Base-by-base conservation (phyloP, 2,113 vertebrate species). In the Danio rerio region DNA sequence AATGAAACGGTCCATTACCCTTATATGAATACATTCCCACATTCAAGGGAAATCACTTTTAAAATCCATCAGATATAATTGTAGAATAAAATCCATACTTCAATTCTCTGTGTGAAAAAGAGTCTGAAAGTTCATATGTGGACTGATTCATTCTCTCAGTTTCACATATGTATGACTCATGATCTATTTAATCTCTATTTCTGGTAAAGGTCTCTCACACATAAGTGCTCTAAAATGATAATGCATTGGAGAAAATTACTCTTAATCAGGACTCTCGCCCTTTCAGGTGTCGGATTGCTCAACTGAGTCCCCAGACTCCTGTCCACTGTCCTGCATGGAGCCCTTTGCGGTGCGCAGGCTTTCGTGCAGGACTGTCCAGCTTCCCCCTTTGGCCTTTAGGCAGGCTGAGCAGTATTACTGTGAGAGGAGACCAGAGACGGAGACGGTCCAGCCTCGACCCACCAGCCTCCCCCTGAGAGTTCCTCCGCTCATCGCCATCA, bases 401-500 rank as follows among this genome's bases (percentile, higher is more conserved):
- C 96, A 96, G 82, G 89, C 98, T 58, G 97, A 97, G 82, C 97
- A 98, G 88, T 91, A 94, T 79, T 97, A 98, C 75, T 94, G 92
- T 81, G 95, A 96, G 20, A 95, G 91, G 70, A 96, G 90, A 85
- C 89, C 89, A 20, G 97, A 98, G 69, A 75, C 89, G 0, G 94
- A 96, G 71, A 91, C 86, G 5, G 72, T 93, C 3, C 91, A 95
- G 7, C 88, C 92, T 13, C 93, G 97, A 71, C 96, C 97, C 0
- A 97, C 91, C 0, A 96, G 95, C 72, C 96, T 99, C 86, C 93
- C 96, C 2, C 87, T 99, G 82, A 96, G 95, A 88, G 93, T 92
- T 31, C 95, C 95, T 18, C 98, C 98, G 0, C 91, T 98, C 88
- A 99, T 98, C 77, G 96, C 96, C 81, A 98, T 99, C 88, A 99